phyloP scores from a whole-genome alignment of 2,113 vertebrate genomes.

The Gymnobelideus leadbeateri region DNA sequence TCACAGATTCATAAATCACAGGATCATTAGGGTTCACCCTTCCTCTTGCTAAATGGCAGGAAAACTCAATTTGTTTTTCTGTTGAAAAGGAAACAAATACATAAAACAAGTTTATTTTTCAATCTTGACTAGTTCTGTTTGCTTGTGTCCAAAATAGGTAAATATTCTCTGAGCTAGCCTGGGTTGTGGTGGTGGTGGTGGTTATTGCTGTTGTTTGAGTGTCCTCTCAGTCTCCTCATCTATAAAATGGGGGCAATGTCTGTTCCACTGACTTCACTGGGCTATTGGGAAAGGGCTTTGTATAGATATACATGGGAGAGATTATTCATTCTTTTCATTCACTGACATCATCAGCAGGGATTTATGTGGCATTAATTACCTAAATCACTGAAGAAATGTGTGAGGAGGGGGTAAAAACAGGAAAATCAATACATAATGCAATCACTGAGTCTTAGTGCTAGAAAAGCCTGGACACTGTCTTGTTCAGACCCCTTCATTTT shows the following conservation, averaged over 20 bases:
- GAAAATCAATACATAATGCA: not conserved
- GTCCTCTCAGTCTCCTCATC: not conserved
- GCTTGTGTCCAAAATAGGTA: not conserved
- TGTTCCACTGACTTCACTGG: not conserved
- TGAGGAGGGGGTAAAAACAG: not conserved
- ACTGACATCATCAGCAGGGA: not conserved
- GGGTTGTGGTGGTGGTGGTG: no score
- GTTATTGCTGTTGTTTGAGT: not conserved
- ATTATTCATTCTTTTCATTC: not conserved
- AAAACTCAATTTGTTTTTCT: constrained; percentile 93
- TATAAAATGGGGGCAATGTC: not conserved
- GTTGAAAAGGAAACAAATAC: constrained; percentile 80
- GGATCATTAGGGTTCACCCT: constrained; percentile 85
- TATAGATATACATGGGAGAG: not conserved
- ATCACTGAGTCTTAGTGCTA: not conserved
- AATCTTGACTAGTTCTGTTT: not conserved
- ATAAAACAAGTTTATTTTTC: constrained; percentile 16
- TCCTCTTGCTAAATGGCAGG: constrained; percentile 94
- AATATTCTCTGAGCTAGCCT: not conserved
- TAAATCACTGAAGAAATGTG: not conserved
- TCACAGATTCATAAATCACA: constrained; percentile 92
- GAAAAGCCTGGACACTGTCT: not conserved
- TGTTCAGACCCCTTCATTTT: not conserved
- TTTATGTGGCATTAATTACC: not conserved
- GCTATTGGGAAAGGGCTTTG: not conserved